Evolutionary conservation across 2,113 vertebrate species (phyloP).

Genomic region (Amphiprion percula): DNA sequence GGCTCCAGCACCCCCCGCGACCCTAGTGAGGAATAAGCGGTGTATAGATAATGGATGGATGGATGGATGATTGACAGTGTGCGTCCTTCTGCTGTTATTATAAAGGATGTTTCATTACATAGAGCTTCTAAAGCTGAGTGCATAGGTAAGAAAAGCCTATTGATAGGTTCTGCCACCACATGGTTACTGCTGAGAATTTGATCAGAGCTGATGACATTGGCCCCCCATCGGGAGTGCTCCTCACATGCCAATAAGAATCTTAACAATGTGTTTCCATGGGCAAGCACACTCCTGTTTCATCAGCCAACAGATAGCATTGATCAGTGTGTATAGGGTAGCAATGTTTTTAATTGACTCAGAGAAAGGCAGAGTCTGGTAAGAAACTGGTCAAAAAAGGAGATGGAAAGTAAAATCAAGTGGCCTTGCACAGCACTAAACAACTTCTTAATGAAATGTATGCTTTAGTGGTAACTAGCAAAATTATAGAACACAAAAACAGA

Average conservation of each 20-base stretch:
- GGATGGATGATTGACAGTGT: too few relatives aligned
- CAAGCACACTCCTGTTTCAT: conserved; percentile 41
- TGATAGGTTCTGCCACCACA: conserved; percentile 44
- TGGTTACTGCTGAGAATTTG: conserved; percentile 19
- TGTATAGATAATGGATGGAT: too few relatives aligned
- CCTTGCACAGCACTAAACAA: background rate
- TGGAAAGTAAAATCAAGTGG: conserved; percentile 1
- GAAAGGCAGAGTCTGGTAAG: conserved; percentile 7
- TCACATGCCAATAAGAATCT: conserved; percentile 54
- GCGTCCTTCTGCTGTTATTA: background rate
- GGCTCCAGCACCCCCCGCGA: too few relatives aligned
- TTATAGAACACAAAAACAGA: conserved; percentile 7
- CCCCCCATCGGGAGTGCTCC: conserved; percentile 34
- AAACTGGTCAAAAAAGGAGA: conserved; percentile 4
- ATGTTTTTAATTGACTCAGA: conserved; percentile 42
- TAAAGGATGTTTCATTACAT: conserved; percentile 36
- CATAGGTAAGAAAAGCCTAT: conserved; percentile 42
- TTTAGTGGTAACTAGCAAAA: conserved; percentile 2
- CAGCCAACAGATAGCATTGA: conserved; percentile 62
- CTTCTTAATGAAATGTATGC: background rate
- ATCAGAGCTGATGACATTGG: conserved; percentile 30
- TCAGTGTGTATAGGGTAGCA: conserved; percentile 36
- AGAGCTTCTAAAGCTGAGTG: conserved; percentile 11
- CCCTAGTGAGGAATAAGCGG: too few relatives aligned
- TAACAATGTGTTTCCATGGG: conserved; percentile 56